Percentiles rank a stretch among this genome's conserved stretches.
phyloP scores from a whole-genome alignment of 2,113 vertebrate genomes.

The Actenoides hombroni region DNA sequence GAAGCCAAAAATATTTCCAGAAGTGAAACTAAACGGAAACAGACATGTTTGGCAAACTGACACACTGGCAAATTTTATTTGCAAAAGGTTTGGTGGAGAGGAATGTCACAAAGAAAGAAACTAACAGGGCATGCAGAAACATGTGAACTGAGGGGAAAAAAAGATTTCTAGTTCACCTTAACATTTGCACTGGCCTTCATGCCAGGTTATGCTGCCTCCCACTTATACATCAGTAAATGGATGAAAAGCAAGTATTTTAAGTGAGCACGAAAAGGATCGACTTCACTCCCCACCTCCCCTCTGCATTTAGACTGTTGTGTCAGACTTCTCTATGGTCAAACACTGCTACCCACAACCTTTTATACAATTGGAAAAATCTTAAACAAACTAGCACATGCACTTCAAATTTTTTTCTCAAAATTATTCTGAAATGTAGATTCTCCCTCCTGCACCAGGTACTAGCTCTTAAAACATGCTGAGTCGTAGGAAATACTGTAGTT shows the following conservation, averaged over 20 bases:
- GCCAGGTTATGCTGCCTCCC: background rate
- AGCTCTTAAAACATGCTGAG: background rate
- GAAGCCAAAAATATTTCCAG: background rate
- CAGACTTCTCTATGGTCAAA: background rate
- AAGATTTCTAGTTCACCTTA: background rate
- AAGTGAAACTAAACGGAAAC: background rate
- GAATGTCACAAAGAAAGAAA: background rate
- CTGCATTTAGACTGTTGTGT: background rate
- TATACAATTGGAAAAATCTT: background rate
- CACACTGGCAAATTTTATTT: background rate
- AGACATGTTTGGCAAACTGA: background rate
- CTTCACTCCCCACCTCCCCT: background rate
- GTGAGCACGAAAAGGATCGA: background rate
- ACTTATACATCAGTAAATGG: background rate
- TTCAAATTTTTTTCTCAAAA: background rate
- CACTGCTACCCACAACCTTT: accelerated
- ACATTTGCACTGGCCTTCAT: background rate
- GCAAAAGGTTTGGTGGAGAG: background rate
- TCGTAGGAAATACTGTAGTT: background rate
- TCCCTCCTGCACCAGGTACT: background rate
- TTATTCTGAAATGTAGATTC: background rate
- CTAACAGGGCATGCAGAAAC: background rate
- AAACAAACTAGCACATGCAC: background rate
- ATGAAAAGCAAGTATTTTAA: constrained; percentile 10
- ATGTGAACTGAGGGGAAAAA: background rate